Conservation (phyloP, 2,888 invertebrate genomes). For the Stenotaenia linearis region DNA sequence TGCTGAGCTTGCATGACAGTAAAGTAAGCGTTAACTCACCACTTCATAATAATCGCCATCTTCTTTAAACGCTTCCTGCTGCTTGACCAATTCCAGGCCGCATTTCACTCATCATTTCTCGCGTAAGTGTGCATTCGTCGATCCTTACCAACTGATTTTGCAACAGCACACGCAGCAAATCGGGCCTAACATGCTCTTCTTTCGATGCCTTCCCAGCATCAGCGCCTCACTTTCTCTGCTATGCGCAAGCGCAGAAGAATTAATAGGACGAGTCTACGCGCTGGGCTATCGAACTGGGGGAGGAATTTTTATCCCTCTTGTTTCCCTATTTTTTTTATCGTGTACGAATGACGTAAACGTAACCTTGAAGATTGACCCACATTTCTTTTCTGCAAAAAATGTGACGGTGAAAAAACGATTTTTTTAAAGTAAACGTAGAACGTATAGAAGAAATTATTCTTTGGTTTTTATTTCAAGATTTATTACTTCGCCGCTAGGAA, state of each 20-base stretch:
- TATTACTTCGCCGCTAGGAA: background rate
- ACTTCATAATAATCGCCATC: background rate
- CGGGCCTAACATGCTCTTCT: background rate
- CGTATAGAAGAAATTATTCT: background rate
- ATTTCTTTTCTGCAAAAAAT: background rate
- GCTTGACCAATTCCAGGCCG: background rate
- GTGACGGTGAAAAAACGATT: background rate
- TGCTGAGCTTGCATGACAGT: background rate
- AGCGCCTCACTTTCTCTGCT: background rate
- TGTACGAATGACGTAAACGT: background rate
- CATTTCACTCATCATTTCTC: background rate
- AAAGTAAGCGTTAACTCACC: constrained; percentile 1
- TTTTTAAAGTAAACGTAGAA: background rate
- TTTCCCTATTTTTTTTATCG: background rate
- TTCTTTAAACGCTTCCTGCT: background rate
- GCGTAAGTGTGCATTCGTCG: background rate
- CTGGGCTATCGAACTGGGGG: background rate
- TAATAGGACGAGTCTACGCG: background rate
- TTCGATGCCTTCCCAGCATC: background rate
- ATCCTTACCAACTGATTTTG: background rate
- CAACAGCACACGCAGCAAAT: background rate
- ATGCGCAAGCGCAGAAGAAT: background rate
- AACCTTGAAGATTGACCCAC: background rate
- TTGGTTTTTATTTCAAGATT: constrained; percentile 1
- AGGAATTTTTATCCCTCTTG: background rate